Base-by-base conservation (phyloP, 1,140 invertebrate genomes). In the Meloidogyne floridensis region DNA sequence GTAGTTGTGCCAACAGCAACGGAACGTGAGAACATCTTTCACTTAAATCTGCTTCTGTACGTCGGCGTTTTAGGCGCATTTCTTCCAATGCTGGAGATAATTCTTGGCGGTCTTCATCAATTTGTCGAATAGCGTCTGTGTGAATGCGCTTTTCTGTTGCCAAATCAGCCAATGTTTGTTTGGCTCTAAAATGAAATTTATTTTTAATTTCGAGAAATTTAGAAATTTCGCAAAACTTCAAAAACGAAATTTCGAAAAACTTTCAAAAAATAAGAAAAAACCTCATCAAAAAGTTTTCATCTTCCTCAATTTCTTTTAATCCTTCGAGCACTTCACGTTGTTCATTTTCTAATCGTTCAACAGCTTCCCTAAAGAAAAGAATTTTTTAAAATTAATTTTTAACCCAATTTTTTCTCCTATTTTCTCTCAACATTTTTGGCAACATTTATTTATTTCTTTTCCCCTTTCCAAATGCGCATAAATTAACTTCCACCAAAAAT, bases 91-190 rank as follows among this genome's bases (percentile, higher is more conserved):
- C 54, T 6, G 77, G 77, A 15, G 69, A 51, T 43, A 79, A 53
- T 3, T 79, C 77, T 7, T 71, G 65, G 15, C 65, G 54, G 8
- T 79, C 77, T 51, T 71, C 65, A 8, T 42, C 20, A 47, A 85
- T 85, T 54, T 81, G 75, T 43, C 83, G 84, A 77, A 85, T 85
- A 2, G 80, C 80, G 18, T 85, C 84, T 7, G 65, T 72, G 51
- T 85, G 84, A 8, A 79, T 51, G 9, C 83, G 77, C 13, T 75
- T 76, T 77, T 85, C 84, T 47, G 86, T 76, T 18, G 83, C 83
- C 54, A 85, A 76, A 13, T 85, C 84, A 1, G 73, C 47, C 3
- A 82, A 53, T 8, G 78, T 84, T 54, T 81, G 82, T 42, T 82
- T 65, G 15, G 81, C 76, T 70, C 69, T 81, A 18, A 47, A 18